A percentile compares a stretch with the other conserved stretches of the same genome.
These are phyloP conservation scores for Lindbergichthys nudifrons DNA, from an alignment of 2,797 vertebrate genomes.

Conservation along the genomic window DNA sequence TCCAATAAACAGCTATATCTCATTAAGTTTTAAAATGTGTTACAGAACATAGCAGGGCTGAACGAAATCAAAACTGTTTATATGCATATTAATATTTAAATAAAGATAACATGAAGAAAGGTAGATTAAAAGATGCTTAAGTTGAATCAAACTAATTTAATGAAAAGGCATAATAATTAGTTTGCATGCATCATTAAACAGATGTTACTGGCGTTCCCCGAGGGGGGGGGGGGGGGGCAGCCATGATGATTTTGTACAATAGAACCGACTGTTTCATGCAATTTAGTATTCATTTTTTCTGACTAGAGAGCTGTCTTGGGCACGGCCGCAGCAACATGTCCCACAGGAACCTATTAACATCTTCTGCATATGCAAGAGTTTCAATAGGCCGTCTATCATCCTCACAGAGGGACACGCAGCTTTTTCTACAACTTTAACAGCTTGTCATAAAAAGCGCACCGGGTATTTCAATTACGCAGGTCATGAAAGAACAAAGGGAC, in stretches of 20 bases:
- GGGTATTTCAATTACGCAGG: slow-evolving; percentile 70
- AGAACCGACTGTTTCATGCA: slow-evolving; percentile 48
- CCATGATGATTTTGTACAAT: slow-evolving; percentile 46
- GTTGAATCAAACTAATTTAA: slow-evolving; percentile 1
- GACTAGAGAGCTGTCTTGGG: slow-evolving; percentile 46
- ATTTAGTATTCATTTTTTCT: slow-evolving; percentile 62
- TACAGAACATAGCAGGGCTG: neutral
- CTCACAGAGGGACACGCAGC: slow-evolving; percentile 70
- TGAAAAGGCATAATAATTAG: slow-evolving; percentile 12
- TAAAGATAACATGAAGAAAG: neutral
- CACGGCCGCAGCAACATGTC: slow-evolving; percentile 64
- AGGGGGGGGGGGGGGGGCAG: slow-evolving; percentile 12
- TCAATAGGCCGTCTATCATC: slow-evolving; percentile 78
- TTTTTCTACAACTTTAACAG: slow-evolving; percentile 68
- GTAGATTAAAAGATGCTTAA: neutral
- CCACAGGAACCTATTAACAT: slow-evolving; percentile 81
- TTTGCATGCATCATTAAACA: slow-evolving; percentile 20
- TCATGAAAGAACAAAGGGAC: slow-evolving; percentile 56
- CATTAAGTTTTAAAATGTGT: slow-evolving; percentile 8
- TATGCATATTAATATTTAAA: neutral
- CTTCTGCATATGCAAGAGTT: slow-evolving; percentile 77
- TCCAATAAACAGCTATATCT: slow-evolving; percentile 5
- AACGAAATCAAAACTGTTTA: neutral
- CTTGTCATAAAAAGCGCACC: slow-evolving; percentile 67
- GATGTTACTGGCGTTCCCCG: slow-evolving; percentile 21